phyloP scores from a whole-genome alignment of 1,140 invertebrate species.

The Potamilus streckersoni region DNA sequence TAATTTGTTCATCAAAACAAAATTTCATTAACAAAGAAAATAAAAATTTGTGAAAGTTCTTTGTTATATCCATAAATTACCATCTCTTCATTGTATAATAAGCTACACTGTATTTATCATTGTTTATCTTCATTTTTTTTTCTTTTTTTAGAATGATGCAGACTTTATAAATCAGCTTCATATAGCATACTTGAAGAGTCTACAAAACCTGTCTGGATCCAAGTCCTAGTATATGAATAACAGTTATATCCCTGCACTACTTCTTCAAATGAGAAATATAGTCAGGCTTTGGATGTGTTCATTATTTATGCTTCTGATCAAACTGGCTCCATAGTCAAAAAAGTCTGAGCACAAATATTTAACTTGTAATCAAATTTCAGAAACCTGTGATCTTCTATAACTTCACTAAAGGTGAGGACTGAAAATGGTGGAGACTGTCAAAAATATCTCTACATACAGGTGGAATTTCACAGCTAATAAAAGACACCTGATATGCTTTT shows the following conservation, averaged over 20 bases:
- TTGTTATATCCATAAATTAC: neutral
- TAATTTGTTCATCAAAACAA: neutral
- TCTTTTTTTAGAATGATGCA: conserved; percentile 76
- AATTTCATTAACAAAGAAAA: neutral
- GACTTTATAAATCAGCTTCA: conserved; percentile 89
- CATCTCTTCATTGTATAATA: neutral
- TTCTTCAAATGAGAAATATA: neutral
- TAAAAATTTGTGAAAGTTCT: neutral
- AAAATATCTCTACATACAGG: too few species aligned
- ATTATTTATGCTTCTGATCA: too few species aligned
- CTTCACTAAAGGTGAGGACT: too few species aligned
- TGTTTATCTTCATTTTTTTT: conserved; percentile 6
- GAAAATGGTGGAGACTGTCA: too few species aligned
- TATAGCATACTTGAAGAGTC: conserved; percentile 81
- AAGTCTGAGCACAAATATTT: too few species aligned
- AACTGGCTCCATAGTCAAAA: too few species aligned
- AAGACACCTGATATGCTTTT: too few species aligned
- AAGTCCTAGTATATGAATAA: conserved; percentile 21
- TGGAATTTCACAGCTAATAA: too few species aligned
- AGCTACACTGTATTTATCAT: neutral
- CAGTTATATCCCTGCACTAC: neutral
- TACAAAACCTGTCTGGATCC: conserved; percentile 38
- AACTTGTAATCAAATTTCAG: too few species aligned
- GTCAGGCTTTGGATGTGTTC: too few species aligned
- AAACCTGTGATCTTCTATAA: too few species aligned